Conservation (phyloP, 2,797 vertebrate genomes). For the Pangasius sanitwongsei region DNA sequence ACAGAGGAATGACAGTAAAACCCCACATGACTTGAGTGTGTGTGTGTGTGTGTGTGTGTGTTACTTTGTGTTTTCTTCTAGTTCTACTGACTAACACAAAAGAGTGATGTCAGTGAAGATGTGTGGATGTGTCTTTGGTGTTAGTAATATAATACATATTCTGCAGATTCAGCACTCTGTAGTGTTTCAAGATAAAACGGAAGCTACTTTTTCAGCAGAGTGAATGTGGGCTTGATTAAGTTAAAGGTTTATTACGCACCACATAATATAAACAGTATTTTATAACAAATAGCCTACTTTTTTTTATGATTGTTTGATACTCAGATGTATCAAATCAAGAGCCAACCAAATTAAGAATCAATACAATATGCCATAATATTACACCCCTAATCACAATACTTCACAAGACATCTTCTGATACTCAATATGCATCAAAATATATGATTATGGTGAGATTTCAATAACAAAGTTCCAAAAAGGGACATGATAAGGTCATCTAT, state of each 20-base stretch:
- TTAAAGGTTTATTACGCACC: not conserved
- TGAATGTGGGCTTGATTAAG: not conserved
- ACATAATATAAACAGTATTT: not conserved
- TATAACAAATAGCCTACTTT: not conserved
- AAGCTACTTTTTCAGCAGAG: not conserved
- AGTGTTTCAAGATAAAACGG: not conserved
- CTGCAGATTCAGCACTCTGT: not conserved
- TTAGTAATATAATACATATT: not conserved
- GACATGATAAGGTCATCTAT: not conserved
- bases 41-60: not conserved
- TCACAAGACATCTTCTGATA: not conserved
- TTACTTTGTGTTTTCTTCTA: not conserved
- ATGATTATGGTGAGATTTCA: not conserved
- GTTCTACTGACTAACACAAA: not conserved
- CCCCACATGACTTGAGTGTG: not conserved
- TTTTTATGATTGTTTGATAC: not conserved
- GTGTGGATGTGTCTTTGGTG: not conserved
- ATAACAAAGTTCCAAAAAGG: not conserved
- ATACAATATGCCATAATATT: not conserved
- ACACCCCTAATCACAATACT: not conserved
- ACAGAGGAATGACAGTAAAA: not conserved
- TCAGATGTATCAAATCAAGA: not conserved
- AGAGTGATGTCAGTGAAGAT: not conserved
- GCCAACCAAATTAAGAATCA: not conserved
- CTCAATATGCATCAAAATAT: not conserved